Percentiles rank a stretch among this genome's conserved stretches.
Evolutionary conservation across 2,797 vertebrate genomes (phyloP).

Genomic region (Champsocephalus esox): DNA sequence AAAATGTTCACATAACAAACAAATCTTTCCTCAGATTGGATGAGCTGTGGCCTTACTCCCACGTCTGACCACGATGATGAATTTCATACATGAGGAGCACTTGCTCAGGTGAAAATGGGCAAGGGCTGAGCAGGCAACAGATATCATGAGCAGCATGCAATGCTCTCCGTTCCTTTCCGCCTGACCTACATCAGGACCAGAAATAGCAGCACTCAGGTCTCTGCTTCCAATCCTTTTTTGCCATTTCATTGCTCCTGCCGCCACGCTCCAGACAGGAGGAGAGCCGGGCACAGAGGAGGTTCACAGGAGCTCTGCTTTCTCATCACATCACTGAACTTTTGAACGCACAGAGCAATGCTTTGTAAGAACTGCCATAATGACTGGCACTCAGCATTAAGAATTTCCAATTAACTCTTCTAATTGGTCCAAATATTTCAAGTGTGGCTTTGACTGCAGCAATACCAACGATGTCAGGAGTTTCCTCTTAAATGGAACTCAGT

Average conservation of each 20-base stretch:
- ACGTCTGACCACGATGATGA: constrained; percentile 56
- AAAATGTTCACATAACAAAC: constrained; percentile 58
- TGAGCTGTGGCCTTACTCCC: constrained; percentile 61
- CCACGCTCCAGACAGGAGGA: constrained; percentile 70
- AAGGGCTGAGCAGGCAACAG: constrained; percentile 67
- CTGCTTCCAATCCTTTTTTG: constrained; percentile 88
- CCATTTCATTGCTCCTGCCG: constrained; percentile 88
- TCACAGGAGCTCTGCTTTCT: constrained; percentile 64
- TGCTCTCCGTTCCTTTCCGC: constrained; percentile 81
- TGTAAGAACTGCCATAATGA: constrained; percentile 26
- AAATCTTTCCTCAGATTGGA: constrained; percentile 72
- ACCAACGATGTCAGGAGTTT: constrained; percentile 20
- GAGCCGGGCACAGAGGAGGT: constrained; percentile 52
- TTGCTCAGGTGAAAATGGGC: constrained; percentile 65
- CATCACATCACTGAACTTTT: constrained; percentile 43
- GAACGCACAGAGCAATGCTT: constrained; percentile 23
- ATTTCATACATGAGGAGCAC: constrained; percentile 49
- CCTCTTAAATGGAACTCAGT: constrained; percentile 32
- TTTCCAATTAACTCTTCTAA: constrained; percentile 21
- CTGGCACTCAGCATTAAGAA: constrained; percentile 1
- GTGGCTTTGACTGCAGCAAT: constrained; percentile 34
- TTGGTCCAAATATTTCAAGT: constrained; percentile 32
- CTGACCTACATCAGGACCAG: constrained; percentile 94
- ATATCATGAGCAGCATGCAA: constrained; percentile 77
- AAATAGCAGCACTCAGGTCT: constrained; percentile 94